Evolutionary conservation across 2,113 vertebrate species (phyloP).

Genomic region (Hypocryptadius cinnamomeus): DNA sequence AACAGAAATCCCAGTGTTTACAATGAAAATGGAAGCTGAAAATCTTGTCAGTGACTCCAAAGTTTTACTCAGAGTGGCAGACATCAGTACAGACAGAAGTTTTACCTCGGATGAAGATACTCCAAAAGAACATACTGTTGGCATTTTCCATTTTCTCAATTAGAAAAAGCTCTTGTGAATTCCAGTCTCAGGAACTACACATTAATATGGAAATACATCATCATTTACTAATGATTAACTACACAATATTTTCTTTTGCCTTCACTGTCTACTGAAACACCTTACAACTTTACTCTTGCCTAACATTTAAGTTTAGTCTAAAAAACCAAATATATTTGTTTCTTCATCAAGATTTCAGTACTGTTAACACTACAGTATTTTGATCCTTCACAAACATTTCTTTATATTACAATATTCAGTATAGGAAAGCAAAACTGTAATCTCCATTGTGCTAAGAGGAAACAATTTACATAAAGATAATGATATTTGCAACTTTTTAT

Average conservation of each 20-base stretch:
- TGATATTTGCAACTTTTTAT: background rate
- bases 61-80: background rate
- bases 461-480: background rate
- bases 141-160: background rate
- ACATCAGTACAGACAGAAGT: background rate
- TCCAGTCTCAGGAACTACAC: background rate
- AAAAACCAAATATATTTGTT: accelerated
- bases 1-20: background rate
- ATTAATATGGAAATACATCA: background rate
- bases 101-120: background rate
- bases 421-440: background rate
- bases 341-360: background rate
- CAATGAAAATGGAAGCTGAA: background rate
- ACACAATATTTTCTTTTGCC: background rate
- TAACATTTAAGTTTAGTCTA: background rate
- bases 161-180: background rate
- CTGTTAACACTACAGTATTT: background rate
- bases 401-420: background rate
- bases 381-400: background rate
- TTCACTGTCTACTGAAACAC: background rate
- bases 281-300: background rate
- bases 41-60: background rate
- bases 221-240: background rate
- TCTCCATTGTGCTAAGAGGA: background rate
- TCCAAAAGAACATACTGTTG: background rate